Conservation (phyloP, 1,140 invertebrate species). For the Neotoxoptera formosana region DNA sequence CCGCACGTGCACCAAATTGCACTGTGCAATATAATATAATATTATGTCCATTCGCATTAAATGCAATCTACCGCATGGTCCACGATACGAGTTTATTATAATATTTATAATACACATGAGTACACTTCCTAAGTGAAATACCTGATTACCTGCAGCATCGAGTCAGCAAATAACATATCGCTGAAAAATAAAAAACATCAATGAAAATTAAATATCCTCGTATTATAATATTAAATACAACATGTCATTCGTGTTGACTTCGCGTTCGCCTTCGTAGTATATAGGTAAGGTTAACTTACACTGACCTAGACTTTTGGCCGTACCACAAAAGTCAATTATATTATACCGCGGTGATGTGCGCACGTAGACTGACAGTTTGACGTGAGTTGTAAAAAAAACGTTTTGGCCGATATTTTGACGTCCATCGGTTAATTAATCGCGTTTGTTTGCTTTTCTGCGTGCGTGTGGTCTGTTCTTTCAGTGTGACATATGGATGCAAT, state of each 20-base stretch:
- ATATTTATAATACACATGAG: background rate
- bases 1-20: background rate
- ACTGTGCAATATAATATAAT: no score
- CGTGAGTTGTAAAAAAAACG: background rate
- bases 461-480: background rate
- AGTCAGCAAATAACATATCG: background rate
- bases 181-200: background rate
- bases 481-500: background rate
- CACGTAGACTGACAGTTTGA: background rate
- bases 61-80: background rate
- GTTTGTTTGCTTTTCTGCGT: background rate
- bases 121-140: background rate
- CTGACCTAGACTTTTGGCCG: background rate
- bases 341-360: background rate
- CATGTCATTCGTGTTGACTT: background rate
- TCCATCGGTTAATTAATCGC: background rate
- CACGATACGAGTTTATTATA: background rate
- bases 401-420: slow-evolving; percentile 15
- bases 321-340: background rate
- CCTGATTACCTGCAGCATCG: background rate
- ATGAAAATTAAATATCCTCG: background rate
- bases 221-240: background rate
- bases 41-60: background rate
- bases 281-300: background rate
- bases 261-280: background rate